Conservation (phyloP, 1,140 invertebrate genomes). For the Laodelphax striatellus region DNA sequence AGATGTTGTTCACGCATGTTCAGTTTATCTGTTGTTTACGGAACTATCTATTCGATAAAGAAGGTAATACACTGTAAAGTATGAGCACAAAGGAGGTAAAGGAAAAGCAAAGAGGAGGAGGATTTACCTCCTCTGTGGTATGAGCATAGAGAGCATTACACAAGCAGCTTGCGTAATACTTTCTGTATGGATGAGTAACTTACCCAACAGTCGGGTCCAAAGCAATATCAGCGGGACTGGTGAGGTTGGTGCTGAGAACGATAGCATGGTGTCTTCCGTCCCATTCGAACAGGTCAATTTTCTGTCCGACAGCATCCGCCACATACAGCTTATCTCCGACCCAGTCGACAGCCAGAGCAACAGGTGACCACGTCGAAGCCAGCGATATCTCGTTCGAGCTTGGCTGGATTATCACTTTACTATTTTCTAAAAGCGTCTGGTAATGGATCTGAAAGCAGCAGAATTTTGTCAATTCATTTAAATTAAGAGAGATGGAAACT, state of each 20-base stretch:
- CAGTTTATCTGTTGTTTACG: too few relatives aligned
- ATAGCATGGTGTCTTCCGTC: slow-evolving; percentile 74
- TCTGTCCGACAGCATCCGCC: slow-evolving; percentile 82
- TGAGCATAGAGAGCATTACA: too few relatives aligned
- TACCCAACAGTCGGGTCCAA: slow-evolving; percentile 80
- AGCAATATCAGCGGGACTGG: slow-evolving; percentile 79
- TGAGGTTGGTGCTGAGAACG: slow-evolving; percentile 82
- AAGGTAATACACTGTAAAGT: too few relatives aligned
- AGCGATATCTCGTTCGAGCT: slow-evolving; percentile 47
- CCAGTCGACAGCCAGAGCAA: slow-evolving; percentile 92
- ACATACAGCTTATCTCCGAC: slow-evolving; percentile 92
- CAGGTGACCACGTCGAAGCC: slow-evolving; percentile 75
- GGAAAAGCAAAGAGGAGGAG: too few relatives aligned
- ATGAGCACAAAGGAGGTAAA: too few relatives aligned
- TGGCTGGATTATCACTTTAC: slow-evolving; percentile 28
- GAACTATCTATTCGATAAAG: too few relatives aligned
- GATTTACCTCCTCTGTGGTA: too few relatives aligned
- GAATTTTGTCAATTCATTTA: neutral
- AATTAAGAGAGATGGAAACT: neutral
- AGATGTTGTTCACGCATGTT: too few relatives aligned
- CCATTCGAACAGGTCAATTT: slow-evolving; percentile 87
- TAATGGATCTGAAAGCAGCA: slow-evolving; percentile 43
- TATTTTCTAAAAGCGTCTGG: slow-evolving; percentile 38
- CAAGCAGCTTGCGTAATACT: too few relatives aligned
- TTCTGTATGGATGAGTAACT: too few relatives aligned